Evolutionary conservation across 2,797 vertebrate species (phyloP).

Genomic region (Cryptoprocta ferox): DNA sequence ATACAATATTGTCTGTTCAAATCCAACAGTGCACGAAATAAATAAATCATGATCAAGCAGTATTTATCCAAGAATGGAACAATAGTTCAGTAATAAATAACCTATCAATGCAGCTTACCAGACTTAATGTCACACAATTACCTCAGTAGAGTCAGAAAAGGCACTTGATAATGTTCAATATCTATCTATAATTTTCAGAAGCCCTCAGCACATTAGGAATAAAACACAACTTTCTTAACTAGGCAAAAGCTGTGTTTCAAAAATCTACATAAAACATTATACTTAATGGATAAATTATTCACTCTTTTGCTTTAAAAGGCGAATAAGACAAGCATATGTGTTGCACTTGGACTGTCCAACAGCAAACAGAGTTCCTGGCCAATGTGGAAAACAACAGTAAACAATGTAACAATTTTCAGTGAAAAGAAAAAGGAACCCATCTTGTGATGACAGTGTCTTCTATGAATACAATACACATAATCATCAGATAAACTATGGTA

Average conservation of each 20-base stretch:
- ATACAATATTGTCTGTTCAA: neutral
- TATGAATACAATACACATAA: neutral
- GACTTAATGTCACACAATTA: neutral
- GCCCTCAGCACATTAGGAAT: neutral
- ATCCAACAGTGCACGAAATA: neutral
- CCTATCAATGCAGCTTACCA: neutral
- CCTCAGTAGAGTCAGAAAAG: neutral
- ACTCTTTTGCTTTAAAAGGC: neutral
- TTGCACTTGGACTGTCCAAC: neutral
- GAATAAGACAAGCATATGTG: neutral
- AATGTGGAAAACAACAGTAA: neutral
- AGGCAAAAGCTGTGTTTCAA: neutral
- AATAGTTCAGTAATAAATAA: neutral
- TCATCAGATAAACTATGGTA: neutral
- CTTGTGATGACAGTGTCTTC: neutral
- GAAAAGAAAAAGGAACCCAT: neutral
- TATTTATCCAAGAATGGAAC: neutral
- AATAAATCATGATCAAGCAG: slow-evolving; percentile 4
- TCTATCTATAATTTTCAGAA: neutral
- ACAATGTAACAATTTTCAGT: neutral
- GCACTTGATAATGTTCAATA: neutral
- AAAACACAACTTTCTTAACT: neutral
- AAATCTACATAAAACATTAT: neutral
- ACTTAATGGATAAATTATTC: neutral
- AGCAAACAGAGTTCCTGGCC: neutral